phyloP scores from a whole-genome alignment of 2,113 vertebrate genomes.

The Eidolon helvum region DNA sequence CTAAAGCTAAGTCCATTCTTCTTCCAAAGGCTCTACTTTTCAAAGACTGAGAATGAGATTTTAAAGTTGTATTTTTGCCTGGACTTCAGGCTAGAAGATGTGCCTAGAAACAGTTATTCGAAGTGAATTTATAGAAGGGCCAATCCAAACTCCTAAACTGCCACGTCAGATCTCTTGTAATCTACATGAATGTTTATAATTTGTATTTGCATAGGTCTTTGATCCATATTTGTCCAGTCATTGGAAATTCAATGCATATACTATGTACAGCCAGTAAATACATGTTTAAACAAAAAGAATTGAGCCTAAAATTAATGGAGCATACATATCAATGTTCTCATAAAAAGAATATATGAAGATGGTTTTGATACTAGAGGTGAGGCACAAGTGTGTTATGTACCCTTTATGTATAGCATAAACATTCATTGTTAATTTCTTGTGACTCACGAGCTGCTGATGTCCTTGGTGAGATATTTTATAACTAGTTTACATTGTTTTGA shows the following conservation, averaged over 20 bases:
- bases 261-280: conserved; percentile 28
- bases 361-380: conserved; percentile 4
- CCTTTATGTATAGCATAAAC: neutral
- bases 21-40: conserved; percentile 65
- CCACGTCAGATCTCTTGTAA: conserved; percentile 17
- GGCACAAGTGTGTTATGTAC: neutral
- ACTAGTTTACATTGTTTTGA: conserved; percentile 68
- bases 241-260: conserved; percentile 6
- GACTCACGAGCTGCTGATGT: conserved; percentile 52
- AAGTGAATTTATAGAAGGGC: conserved; percentile 42
- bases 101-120: conserved; percentile 39
- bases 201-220: conserved; percentile 18
- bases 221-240: conserved; percentile 49
- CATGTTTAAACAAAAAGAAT: conserved; percentile 40
- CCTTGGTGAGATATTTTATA: conserved; percentile 18
- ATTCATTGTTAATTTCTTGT: neutral
- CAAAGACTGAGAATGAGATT: conserved; percentile 58
- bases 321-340: neutral
- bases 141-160: neutral
- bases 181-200: conserved; percentile 29
- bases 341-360: neutral
- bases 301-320: conserved; percentile 45
- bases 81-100: conserved; percentile 27
- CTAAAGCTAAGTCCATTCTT: conserved; percentile 27
- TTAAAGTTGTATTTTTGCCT: conserved; percentile 61